These are phyloP conservation scores for Rhingia campestris DNA, from an alignment of 2,888 invertebrate species.

Conservation along the genomic window DNA sequence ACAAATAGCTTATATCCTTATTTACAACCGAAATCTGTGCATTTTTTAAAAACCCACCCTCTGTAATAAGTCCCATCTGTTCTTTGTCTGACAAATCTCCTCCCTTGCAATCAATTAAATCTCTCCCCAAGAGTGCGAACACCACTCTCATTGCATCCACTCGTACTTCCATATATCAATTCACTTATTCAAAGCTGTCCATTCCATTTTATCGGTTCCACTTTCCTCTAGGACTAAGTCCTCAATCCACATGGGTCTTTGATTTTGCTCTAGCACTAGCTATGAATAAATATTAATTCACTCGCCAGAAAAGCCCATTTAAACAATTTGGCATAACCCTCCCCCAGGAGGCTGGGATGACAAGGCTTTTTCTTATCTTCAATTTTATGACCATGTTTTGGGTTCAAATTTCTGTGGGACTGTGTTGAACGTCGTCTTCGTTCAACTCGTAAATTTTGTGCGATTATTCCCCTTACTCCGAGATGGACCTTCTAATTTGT, in stretches of 20 bases:
- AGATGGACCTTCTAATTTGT: not conserved
- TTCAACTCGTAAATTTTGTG: conserved; percentile 38
- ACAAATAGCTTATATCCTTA: too few species aligned
- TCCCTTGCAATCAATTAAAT: conserved; percentile 7
- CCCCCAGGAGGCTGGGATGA: conserved; percentile 32
- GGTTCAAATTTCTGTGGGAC: conserved; percentile 51
- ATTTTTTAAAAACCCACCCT: too few species aligned
- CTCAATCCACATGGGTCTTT: conserved; percentile 44
- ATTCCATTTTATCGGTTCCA: conserved; percentile 29
- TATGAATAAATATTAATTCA: conserved; percentile 63
- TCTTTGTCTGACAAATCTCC: not conserved
- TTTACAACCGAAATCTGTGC: too few species aligned
- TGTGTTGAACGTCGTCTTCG: not conserved
- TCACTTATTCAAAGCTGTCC: conserved; percentile 37
- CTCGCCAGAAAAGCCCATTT: conserved; percentile 28
- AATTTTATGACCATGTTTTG: conserved; percentile 55
- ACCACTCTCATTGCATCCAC: not conserved
- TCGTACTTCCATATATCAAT: not conserved
- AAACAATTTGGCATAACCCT: conserved; percentile 37
- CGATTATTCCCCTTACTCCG: conserved; percentile 40
- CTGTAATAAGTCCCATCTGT: too few species aligned
- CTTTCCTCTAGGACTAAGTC: conserved; percentile 4
- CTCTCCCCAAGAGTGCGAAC: not conserved
- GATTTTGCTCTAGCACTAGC: conserved; percentile 29
- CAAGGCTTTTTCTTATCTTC: conserved; percentile 58